Evolutionary conservation across 2,797 vertebrate genomes (phyloP).

Genomic region (Spheniscus humboldti): DNA sequence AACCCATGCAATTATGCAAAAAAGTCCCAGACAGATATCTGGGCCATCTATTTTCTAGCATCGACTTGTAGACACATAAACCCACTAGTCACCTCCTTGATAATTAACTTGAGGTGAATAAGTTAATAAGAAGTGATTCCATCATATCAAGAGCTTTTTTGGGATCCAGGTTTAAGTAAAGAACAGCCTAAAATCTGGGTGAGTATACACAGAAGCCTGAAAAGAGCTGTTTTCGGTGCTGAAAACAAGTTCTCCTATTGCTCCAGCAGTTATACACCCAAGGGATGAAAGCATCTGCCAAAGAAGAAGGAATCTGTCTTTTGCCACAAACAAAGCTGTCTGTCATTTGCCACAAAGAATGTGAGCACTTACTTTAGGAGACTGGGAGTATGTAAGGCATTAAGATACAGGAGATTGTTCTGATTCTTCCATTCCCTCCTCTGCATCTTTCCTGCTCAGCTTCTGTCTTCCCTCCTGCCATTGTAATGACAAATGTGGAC

Average conservation of each 20-base stretch:
- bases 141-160: not conserved
- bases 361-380: not conserved
- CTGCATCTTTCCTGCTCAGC: not conserved
- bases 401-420: not conserved
- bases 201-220: not conserved
- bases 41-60: not conserved
- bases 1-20: not conserved
- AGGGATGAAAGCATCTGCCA: not conserved
- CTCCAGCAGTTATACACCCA: not conserved
- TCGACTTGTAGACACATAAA: not conserved
- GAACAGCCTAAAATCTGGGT: not conserved
- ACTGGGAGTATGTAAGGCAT: not conserved
- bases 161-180: not conserved
- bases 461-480: too few species aligned
- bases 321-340: not conserved
- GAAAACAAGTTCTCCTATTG: not conserved
- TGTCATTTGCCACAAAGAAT: not conserved
- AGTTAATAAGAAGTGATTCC: not conserved
- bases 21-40: not conserved
- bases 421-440: not conserved
- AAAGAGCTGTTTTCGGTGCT: not conserved
- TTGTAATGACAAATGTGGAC: not conserved
- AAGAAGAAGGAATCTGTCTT: not conserved
- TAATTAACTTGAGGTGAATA: not conserved
- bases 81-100: not conserved